Evolutionary conservation across 2,113 vertebrate genomes (phyloP).

Genomic region (Anhinga anhinga): DNA sequence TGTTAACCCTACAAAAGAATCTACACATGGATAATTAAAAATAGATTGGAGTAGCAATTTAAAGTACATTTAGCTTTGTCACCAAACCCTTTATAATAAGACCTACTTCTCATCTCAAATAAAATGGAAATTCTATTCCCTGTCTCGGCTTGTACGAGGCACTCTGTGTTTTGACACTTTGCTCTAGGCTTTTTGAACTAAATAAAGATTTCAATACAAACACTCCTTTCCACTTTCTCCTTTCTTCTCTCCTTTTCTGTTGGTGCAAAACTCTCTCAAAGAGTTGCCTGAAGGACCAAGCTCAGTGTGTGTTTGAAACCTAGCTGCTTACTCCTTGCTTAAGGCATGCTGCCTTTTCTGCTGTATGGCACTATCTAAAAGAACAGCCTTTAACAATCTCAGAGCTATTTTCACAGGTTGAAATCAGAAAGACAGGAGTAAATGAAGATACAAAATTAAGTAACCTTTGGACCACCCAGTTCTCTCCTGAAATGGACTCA

Average conservation of each 20-base stretch:
- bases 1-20: conserved; percentile 37
- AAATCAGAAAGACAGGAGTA: not conserved
- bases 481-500: not conserved
- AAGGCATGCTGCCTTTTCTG: not conserved
- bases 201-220: conserved; percentile 23
- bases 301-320: not conserved
- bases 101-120: conserved; percentile 2
- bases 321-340: not conserved
- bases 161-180: conserved; percentile 20
- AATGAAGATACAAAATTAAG: not conserved
- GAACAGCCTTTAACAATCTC: not conserved
- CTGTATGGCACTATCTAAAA: not conserved
- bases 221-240: not conserved
- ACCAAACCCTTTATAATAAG: not conserved
- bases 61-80: conserved; percentile 18
- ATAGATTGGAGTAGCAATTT: conserved; percentile 9
- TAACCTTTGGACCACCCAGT: not conserved
- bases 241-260: conserved; percentile 12
- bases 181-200: conserved; percentile 39
- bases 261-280: not conserved
- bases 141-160: not conserved
- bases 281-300: not conserved
- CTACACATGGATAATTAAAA: conserved; percentile 54
- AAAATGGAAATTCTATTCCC: conserved; percentile 19
- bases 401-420: not conserved